These are phyloP conservation scores for Notarius lentiginosus DNA, from an alignment of 2,113 vertebrate genomes.

Conservation along the genomic window DNA sequence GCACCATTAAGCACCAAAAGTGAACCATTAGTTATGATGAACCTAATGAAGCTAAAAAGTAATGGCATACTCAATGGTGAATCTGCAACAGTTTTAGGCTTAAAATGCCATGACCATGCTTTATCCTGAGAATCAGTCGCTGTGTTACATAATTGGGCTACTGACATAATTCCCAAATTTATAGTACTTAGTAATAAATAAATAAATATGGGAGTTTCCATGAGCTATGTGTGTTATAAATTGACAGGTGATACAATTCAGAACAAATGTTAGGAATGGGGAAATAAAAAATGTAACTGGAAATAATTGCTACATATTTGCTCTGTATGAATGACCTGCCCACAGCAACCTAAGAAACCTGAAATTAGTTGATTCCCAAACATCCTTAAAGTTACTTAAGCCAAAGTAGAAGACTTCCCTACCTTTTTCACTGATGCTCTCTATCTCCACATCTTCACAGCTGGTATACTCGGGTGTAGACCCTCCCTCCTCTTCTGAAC, in stretches of 20 bases:
- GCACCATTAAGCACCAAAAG: background rate
- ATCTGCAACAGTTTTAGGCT: background rate
- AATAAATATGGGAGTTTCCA: background rate
- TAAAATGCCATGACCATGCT: slow-evolving; percentile 21
- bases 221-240: background rate
- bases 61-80: slow-evolving; percentile 22
- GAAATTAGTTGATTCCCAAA: background rate
- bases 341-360: background rate
- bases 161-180: background rate
- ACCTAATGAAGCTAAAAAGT: slow-evolving; percentile 19
- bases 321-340: background rate
- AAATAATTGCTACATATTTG: background rate
- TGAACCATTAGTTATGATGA: background rate
- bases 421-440: slow-evolving; percentile 99
- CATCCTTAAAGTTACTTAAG: background rate
- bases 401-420: slow-evolving; percentile 47
- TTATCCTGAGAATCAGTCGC: background rate
- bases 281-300: background rate
- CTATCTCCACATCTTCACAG: slow-evolving; percentile 98
- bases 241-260: background rate
- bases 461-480: slow-evolving; percentile 99
- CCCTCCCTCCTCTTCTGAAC: slow-evolving; percentile 97
- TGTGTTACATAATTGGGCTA: background rate
- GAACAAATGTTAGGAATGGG: background rate
- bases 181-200: background rate